These are phyloP conservation scores for Matsumyia berberina DNA, from an alignment of 2,888 invertebrate species.

Conservation along the genomic window DNA sequence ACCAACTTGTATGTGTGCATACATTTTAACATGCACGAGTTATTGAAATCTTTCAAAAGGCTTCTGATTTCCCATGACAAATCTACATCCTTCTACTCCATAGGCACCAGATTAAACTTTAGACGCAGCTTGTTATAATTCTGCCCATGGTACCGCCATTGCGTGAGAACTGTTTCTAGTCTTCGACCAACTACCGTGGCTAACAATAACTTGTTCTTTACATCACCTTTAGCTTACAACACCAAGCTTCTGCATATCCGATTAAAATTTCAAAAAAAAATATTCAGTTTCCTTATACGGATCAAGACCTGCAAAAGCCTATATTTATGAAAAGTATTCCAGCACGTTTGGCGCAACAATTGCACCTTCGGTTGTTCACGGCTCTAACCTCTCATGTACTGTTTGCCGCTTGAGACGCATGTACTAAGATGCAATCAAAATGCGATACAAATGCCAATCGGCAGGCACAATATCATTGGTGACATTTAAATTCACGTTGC, in stretches of 20 bases:
- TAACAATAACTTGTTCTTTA: not conserved
- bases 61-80: too few species aligned
- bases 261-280: too few species aligned
- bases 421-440: conserved; percentile 64
- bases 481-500: conserved; percentile 71
- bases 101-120: too few species aligned
- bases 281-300: not conserved
- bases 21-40: too few species aligned
- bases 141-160: too few species aligned
- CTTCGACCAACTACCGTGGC: too few species aligned
- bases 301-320: not conserved
- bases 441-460: conserved; percentile 62
- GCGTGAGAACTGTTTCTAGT: too few species aligned
- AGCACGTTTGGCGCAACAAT: not conserved
- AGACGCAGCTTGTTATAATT: too few species aligned
- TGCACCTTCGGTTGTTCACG: conserved; percentile 7
- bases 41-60: too few species aligned
- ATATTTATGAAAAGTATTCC: not conserved
- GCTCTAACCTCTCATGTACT: not conserved
- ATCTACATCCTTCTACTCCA: too few species aligned
- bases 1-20: too few species aligned
- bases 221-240: not conserved
- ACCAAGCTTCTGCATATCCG: not conserved
- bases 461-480: conserved; percentile 50
- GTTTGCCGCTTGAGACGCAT: conserved; percentile 7